A percentile compares a stretch with the other conserved stretches of the same genome.
Evolutionary conservation across 2,113 vertebrate genomes (phyloP).

Genomic region (Muntiacus reevesi): DNA sequence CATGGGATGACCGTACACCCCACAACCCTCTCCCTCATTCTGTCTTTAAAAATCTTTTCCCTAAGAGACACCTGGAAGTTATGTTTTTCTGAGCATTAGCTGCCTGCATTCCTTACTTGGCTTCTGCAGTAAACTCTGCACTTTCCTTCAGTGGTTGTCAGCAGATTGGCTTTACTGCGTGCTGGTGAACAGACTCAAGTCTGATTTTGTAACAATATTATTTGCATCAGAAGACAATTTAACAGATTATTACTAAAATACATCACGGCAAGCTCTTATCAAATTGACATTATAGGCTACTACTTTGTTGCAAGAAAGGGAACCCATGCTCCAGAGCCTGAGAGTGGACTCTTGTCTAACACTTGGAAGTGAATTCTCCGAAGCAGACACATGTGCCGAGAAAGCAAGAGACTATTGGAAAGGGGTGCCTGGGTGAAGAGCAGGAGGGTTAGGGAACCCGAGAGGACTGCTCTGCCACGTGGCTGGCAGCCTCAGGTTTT

Average conservation of each 20-base stretch:
- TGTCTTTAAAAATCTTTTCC: not conserved
- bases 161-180: not conserved
- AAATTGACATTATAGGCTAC: not conserved
- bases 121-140: not conserved
- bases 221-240: not conserved
- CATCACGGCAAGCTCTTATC: not conserved
- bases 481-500: not conserved
- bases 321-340: not conserved
- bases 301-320: not conserved
- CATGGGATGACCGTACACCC: not conserved
- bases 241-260: not conserved
- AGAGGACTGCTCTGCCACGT: not conserved
- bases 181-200: accelerated
- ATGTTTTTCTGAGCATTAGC: not conserved
- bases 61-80: not conserved
- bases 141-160: not conserved
- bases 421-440: not conserved
- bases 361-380: not conserved
- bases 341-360: not conserved
- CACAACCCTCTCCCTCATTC: not conserved
- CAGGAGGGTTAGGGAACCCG: not conserved
- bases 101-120: not conserved
- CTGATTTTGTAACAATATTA: not conserved
- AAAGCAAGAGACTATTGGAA: not conserved
- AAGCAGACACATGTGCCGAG: not conserved